Conservation (phyloP, 2,797 vertebrate species). For the Remorina albescens region DNA sequence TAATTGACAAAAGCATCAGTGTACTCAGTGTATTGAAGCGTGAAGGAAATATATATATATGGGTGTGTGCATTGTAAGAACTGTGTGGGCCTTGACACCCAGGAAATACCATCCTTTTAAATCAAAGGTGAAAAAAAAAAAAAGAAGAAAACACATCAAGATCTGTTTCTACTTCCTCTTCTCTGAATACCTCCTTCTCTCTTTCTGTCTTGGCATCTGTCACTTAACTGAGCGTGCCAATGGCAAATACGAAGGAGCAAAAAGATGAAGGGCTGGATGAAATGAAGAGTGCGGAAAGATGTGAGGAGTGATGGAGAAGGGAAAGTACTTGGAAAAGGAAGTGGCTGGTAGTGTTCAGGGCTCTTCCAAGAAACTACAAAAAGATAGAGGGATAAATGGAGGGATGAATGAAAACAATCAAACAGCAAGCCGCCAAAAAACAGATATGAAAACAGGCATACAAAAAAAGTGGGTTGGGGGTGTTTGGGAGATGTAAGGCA, state of each 20-base stretch:
- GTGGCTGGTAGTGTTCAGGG: slow-evolving; percentile 5
- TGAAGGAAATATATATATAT: slow-evolving; percentile 21
- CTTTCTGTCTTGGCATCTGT: slow-evolving; percentile 24
- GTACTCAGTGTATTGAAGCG: slow-evolving; percentile 2
- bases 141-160: slow-evolving; percentile 43
- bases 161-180: slow-evolving; percentile 5
- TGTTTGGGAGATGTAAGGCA: slow-evolving; percentile 3
- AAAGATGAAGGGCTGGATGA: slow-evolving; percentile 13
- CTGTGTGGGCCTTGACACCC: slow-evolving; percentile 45
- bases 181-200: not conserved
- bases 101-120: slow-evolving; percentile 41
- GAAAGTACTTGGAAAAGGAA: not conserved
- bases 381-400: slow-evolving; percentile 11
- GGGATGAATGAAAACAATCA: slow-evolving; percentile 19
- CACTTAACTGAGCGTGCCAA: slow-evolving; percentile 36
- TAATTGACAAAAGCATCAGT: slow-evolving; percentile 11
- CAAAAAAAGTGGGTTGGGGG: not conserved
- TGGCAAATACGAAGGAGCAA: slow-evolving; percentile 30
- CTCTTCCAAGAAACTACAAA: slow-evolving; percentile 23
- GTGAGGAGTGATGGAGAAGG: not conserved
- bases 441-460: slow-evolving; percentile 32
- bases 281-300: not conserved
- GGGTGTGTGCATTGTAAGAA: not conserved
- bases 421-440: not conserved
- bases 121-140: slow-evolving; percentile 29